Evolutionary conservation across 2,113 vertebrate genomes (phyloP).

Genomic region (Forbesichthys papilliferus): DNA sequence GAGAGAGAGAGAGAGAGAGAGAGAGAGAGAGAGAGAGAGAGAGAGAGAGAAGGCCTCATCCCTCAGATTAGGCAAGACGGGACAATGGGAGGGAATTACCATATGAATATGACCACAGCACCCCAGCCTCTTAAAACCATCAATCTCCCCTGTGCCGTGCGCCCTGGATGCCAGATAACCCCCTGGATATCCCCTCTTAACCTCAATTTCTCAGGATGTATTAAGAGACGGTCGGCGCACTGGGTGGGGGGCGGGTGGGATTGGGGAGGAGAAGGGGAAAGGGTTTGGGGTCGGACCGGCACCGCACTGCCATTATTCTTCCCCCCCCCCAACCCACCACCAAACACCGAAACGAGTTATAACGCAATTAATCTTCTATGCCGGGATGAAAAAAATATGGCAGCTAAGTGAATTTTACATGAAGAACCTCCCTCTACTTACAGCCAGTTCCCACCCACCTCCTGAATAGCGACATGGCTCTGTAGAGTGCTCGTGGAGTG

Average conservation of each 20-base stretch:
- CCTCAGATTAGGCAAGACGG: constrained; percentile 77
- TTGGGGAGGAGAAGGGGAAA: constrained; percentile 35
- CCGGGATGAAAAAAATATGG: constrained; percentile 74
- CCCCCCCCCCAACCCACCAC: constrained; percentile 25
- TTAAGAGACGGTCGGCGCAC: constrained; percentile 75
- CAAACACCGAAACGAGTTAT: constrained; percentile 75
- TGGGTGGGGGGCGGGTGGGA: constrained; percentile 45
- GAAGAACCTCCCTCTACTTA: constrained; percentile 77
- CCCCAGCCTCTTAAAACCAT: constrained; percentile 79
- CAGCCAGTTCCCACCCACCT: constrained; percentile 23
- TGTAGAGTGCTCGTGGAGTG: not conserved
- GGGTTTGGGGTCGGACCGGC: constrained; percentile 55
- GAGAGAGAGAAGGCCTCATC: constrained; percentile 49
- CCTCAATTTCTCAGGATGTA: constrained; percentile 85
- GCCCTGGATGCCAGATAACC: constrained; percentile 77
- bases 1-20: not conserved
- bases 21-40: constrained; percentile 14
- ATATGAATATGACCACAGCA: constrained; percentile 81
- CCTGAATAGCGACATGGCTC: constrained; percentile 53
- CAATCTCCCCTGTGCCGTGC: constrained; percentile 76
- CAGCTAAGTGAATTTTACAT: constrained; percentile 84
- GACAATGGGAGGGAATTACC: constrained; percentile 80
- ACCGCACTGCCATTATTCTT: constrained; percentile 61
- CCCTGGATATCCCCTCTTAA: constrained; percentile 85
- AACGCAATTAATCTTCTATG: constrained; percentile 79